Conservation (phyloP, 64 coral and sea anemone species). For the Montipora foliosa region DNA sequence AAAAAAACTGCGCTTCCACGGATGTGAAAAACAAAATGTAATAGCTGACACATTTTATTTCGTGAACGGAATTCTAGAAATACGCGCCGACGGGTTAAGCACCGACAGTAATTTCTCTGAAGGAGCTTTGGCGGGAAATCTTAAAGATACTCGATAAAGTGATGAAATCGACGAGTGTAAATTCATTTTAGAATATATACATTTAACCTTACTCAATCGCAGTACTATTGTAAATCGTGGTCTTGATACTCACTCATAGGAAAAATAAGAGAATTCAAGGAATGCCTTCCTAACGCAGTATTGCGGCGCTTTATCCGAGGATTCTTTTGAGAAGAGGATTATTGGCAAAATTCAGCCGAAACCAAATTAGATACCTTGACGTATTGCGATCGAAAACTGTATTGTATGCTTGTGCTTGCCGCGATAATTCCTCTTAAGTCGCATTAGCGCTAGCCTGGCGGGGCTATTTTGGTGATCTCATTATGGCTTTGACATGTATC, state of each 20-base stretch:
- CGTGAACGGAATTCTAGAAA: not conserved
- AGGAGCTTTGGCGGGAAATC: too few species aligned
- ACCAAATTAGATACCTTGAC: not conserved
- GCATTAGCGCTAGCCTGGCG: not conserved
- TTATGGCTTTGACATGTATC: not conserved
- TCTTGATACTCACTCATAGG: not conserved
- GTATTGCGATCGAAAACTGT: not conserved
- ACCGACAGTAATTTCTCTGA: too few species aligned
- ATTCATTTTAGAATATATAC: too few species aligned
- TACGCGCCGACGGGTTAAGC: too few species aligned
- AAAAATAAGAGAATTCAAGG: not conserved
- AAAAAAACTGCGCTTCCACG: not conserved
- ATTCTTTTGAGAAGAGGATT: constrained; percentile 18
- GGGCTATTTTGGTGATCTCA: not conserved
- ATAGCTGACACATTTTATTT: not conserved
- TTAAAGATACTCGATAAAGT: too few species aligned
- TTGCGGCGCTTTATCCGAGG: not conserved
- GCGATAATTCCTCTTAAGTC: not conserved
- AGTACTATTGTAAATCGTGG: not conserved
- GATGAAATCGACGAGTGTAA: not conserved
- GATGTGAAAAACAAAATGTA: not conserved
- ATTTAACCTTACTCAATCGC: too few species aligned
- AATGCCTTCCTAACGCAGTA: not conserved
- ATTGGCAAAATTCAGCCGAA: not conserved
- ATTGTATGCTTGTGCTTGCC: not conserved